Evolutionary conservation across 2,888 invertebrate genomes (phyloP).

Genomic region (Lobophora halterata): DNA sequence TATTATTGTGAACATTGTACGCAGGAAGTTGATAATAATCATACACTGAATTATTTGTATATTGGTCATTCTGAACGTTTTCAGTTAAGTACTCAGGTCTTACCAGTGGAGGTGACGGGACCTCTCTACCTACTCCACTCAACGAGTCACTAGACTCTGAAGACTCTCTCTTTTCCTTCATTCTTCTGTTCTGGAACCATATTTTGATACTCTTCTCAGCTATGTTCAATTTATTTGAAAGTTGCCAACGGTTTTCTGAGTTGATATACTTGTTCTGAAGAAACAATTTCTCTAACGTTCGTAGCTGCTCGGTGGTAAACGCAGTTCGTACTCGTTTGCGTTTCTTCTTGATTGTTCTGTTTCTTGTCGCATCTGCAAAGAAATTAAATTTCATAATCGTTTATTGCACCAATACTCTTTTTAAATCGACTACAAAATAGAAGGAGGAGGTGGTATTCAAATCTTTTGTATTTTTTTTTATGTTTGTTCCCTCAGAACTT

Average conservation of each 20-base stretch:
- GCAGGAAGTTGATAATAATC: conserved; percentile 3
- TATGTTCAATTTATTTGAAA: conserved; percentile 82
- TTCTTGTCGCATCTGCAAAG: conserved; percentile 39
- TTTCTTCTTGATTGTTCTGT: conserved; percentile 49
- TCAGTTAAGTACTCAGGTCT: not conserved
- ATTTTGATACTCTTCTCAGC: conserved; percentile 88
- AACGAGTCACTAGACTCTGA: conserved; percentile 54
- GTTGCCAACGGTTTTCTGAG: conserved; percentile 82
- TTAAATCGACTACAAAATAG: too few species aligned
- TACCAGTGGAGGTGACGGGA: conserved; percentile 17
- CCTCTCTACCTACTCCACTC: conserved; percentile 31
- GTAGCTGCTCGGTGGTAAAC: conserved; percentile 86
- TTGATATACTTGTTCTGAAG: conserved; percentile 82
- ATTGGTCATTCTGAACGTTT: not conserved
- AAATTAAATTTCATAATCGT: too few species aligned
- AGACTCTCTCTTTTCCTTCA: conserved; percentile 84
- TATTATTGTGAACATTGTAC: conserved; percentile 1
- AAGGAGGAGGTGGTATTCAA: too few species aligned
- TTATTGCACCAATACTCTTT: too few species aligned
- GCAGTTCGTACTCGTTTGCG: conserved; percentile 86
- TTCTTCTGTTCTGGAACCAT: conserved; percentile 92
- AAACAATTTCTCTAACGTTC: conserved; percentile 79
- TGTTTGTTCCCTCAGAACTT: too few species aligned
- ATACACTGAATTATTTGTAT: not conserved
- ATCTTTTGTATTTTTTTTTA: too few species aligned